Evolutionary conservation across 2,888 invertebrate species (phyloP).

Genomic region (Euzophera pinguis): DNA sequence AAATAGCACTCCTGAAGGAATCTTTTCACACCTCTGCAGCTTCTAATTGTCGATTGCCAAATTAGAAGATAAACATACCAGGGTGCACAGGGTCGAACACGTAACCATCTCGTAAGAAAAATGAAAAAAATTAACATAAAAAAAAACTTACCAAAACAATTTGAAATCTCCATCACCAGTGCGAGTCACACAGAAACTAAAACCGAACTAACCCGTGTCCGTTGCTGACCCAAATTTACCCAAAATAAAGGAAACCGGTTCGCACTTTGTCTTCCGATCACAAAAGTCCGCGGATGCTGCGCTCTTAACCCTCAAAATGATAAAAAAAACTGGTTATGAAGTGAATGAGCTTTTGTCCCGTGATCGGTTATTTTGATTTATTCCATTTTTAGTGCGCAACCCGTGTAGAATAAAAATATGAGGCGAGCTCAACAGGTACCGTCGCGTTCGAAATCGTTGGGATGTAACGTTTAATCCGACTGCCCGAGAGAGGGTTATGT

Average conservation of each 20-base stretch:
- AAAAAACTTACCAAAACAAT: not conserved
- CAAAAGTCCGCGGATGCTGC: constrained; percentile 75
- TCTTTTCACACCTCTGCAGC: too few relatives aligned
- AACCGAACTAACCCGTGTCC: constrained; percentile 52
- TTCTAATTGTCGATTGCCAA: too few relatives aligned
- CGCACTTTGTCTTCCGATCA: constrained; percentile 64
- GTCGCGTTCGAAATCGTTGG: constrained; percentile 36
- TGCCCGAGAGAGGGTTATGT: not conserved
- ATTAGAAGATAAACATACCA: too few relatives aligned
- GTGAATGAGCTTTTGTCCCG: constrained; percentile 69
- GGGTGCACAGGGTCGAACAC: not conserved
- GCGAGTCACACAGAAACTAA: constrained; percentile 32
- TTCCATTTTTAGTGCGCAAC: constrained; percentile 72
- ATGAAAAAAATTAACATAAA: not conserved
- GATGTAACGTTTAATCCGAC: not conserved
- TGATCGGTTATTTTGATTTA: constrained; percentile 78
- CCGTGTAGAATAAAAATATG: constrained; percentile 67
- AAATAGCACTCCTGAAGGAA: too few relatives aligned
- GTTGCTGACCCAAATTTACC: constrained; percentile 70
- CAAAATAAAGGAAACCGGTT: constrained; percentile 66
- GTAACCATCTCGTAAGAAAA: too few relatives aligned
- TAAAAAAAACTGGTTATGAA: constrained; percentile 58
- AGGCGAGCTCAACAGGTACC: constrained; percentile 70
- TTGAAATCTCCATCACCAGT: not conserved
- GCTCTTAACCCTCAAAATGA: constrained; percentile 46